These are phyloP conservation scores for Apostichopus leukothele DNA, from an alignment of 53 echinoderm and acorn worm genomes.

Conservation along the genomic window DNA sequence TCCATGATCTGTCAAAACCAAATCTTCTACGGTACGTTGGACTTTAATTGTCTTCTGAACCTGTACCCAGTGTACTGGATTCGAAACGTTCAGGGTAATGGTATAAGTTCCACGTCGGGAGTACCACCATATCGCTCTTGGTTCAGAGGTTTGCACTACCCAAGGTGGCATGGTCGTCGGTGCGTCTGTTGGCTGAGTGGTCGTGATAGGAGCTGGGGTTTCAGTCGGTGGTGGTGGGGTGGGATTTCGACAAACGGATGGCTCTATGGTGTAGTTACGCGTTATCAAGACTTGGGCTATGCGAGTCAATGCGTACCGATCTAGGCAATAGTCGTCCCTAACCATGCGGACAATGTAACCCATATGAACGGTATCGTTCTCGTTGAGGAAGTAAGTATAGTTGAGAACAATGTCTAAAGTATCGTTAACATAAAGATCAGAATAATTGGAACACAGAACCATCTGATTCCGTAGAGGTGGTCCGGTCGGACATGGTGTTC, in stretches of 20 bases:
- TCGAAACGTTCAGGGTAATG: slow-evolving; percentile 69
- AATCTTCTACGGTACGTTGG: slow-evolving; percentile 61
- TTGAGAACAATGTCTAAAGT: slow-evolving; percentile 53
- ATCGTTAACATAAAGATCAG: slow-evolving; percentile 25
- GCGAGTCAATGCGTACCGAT: slow-evolving; percentile 46
- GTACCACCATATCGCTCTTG: slow-evolving; percentile 75
- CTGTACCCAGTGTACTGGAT: slow-evolving; percentile 72
- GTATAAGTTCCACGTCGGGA: slow-evolving; percentile 70
- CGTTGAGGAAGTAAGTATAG: slow-evolving; percentile 58
- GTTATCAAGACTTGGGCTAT: slow-evolving; percentile 50
- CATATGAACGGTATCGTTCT: slow-evolving; percentile 59
- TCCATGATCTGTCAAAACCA: slow-evolving; percentile 70
- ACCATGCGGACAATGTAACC: slow-evolving; percentile 55
- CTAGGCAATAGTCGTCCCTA: slow-evolving; percentile 56
- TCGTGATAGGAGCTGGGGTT: slow-evolving; percentile 46
- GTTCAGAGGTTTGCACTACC: slow-evolving; percentile 71
- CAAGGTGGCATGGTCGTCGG: slow-evolving; percentile 61
- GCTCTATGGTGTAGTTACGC: slow-evolving; percentile 59
- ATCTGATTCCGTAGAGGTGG: slow-evolving; percentile 19
- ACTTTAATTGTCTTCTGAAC: slow-evolving; percentile 63
- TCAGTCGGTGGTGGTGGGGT: slow-evolving; percentile 55
- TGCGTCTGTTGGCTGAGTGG: slow-evolving; percentile 42
- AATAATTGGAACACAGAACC: slow-evolving; percentile 15
- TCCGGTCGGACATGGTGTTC: slow-evolving; percentile 28
- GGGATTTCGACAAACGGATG: slow-evolving; percentile 59